These are phyloP conservation scores for Orius insidiosus DNA, from an alignment of 1,140 invertebrate species.

Conservation along the genomic window DNA sequence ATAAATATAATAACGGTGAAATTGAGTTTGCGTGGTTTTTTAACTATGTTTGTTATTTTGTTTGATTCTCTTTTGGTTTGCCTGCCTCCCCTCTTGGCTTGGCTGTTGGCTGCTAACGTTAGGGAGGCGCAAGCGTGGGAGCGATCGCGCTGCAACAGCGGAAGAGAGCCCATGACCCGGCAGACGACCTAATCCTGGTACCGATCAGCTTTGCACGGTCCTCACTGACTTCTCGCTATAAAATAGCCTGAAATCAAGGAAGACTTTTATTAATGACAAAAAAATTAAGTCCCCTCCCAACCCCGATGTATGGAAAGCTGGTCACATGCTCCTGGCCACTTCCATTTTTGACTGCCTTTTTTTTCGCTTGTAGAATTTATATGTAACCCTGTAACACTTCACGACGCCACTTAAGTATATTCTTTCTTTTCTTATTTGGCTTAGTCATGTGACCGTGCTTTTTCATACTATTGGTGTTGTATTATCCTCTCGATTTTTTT, in stretches of 20 bases:
- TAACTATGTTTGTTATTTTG: slow-evolving; percentile 21
- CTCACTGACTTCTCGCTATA: too few relatives aligned
- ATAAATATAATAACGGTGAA: slow-evolving; percentile 3
- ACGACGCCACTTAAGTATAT: slow-evolving; percentile 24
- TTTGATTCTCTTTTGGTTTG: slow-evolving; percentile 27
- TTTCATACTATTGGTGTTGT: slow-evolving; percentile 18
- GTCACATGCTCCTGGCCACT: slow-evolving; percentile 22
- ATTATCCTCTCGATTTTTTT: slow-evolving; percentile 7
- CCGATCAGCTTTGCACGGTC: slow-evolving; percentile 36
- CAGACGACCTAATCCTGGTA: slow-evolving; percentile 82
- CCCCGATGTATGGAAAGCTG: slow-evolving; percentile 22
- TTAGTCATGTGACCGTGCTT: slow-evolving; percentile 24
- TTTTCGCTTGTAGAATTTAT: slow-evolving; percentile 10
- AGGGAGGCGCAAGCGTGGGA: slow-evolving; percentile 21
- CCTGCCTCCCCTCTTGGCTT: slow-evolving; percentile 32
- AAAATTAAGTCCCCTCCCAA: not conserved
- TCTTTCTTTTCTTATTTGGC: slow-evolving; percentile 20
- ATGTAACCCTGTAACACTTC: slow-evolving; percentile 18
- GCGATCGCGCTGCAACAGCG: slow-evolving; percentile 55
- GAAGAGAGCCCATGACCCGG: slow-evolving; percentile 67
- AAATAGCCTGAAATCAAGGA: too few relatives aligned
- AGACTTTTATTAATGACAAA: too few relatives aligned
- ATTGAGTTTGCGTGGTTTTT: slow-evolving; percentile 12
- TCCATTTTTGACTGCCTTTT: slow-evolving; percentile 15
- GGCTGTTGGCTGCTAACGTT: slow-evolving; percentile 31